These are phyloP conservation scores for Pteropus alecto DNA, from an alignment of 2,113 vertebrate species.

Conservation along the genomic window DNA sequence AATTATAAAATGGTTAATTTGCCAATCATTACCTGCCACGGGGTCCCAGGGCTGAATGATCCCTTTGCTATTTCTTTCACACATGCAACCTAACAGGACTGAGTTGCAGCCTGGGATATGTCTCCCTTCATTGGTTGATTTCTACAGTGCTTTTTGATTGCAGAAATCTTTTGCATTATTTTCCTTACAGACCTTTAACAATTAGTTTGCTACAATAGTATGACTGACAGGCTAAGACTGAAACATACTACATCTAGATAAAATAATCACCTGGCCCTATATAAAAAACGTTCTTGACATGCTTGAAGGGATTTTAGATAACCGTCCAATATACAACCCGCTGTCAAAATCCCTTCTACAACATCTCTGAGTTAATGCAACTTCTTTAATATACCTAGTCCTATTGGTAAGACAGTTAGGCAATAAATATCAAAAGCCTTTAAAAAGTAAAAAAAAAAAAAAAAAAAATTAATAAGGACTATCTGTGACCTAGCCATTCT, in stretches of 20 bases:
- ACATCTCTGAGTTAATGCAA: background rate
- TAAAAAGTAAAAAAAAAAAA: background rate
- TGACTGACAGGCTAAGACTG: background rate
- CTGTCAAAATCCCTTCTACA: background rate
- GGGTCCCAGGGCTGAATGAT: background rate
- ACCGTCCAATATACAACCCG: background rate
- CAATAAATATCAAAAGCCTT: background rate
- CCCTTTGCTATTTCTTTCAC: background rate
- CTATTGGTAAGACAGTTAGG: background rate
- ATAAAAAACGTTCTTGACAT: background rate
- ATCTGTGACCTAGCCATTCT: background rate
- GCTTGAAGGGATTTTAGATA: background rate
- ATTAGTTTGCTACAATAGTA: background rate
- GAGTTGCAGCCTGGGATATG: rapidly evolving
- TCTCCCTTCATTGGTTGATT: background rate
- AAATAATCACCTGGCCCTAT: background rate
- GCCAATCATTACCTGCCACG: background rate
- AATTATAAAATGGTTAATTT: background rate
- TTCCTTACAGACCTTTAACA: background rate
- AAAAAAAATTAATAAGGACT: background rate
- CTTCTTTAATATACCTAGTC: background rate
- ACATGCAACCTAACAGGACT: background rate
- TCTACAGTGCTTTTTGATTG: background rate
- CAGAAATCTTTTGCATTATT: background rate
- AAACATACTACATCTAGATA: background rate